Evolutionary conservation across 2,113 vertebrate genomes (phyloP), one percentile per base, ranked within the genome.

Genomic region (Semicossyphus pulcher): DNA sequence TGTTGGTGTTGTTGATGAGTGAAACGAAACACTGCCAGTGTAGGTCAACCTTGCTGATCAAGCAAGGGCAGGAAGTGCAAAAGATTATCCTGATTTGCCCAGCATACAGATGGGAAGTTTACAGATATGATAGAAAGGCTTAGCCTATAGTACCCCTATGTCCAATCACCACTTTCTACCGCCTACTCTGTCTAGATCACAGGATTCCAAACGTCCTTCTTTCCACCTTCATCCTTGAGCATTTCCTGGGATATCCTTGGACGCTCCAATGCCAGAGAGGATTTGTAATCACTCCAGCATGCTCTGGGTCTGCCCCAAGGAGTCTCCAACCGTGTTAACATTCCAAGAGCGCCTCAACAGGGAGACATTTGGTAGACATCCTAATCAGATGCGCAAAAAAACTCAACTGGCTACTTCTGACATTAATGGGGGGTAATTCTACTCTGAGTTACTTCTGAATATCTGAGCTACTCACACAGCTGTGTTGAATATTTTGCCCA

Each of bases 1-100:
- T 57, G 65, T 21, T 76, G 52, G 53, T 76, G 51, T 39, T 77
- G 66, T 47, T 69, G 54, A 72, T 53, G 67, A 62, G 41, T 14
- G 45, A 84, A 29, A 56, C 3, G 12, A 80, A 68, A 31, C 48
- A 2, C 20, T 64, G 49, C 25, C 71, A 57, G 21, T 11, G 31
- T 42, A 32, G 57, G 31, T 63, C 56, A 76, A 59, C 57, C 68
- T 73, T 42, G 26, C 64, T 61, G 29, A 49, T 45, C 20, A 48
- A 10, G 47, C 11, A 34, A 20, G 34, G 29, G 16, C 59, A 53
- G 16, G 32, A 60, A 60, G 36, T 47, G 23, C 58, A 57, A 45
- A 21, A 16, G 25, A 32, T 42, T 16, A 61, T 70, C 34, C 14
- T 23, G 29, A 45, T 39, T 64, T 44, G 15, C 18, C 78, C 54